Conservation (phyloP, 2,113 vertebrate genomes). For the human (Homo sapiens) region DNA sequence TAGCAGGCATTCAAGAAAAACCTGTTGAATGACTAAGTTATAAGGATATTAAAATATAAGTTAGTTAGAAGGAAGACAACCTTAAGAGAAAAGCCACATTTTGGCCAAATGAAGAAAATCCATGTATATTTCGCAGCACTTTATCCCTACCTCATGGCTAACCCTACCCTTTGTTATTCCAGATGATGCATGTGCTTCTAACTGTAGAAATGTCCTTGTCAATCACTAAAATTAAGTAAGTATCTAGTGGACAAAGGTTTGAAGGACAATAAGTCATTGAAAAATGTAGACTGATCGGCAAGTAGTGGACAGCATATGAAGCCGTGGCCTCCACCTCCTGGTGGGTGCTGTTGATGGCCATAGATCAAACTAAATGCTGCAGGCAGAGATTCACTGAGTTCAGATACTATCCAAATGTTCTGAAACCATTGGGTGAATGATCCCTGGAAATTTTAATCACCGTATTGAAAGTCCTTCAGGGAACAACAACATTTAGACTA, state of each 20-base stretch:
- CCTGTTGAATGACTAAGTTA: background rate
- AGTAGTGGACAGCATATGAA: background rate
- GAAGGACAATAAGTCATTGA: background rate
- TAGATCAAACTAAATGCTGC: background rate
- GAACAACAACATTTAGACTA: background rate
- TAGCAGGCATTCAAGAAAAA: background rate
- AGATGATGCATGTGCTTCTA: background rate
- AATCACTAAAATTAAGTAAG: constrained; percentile 2
- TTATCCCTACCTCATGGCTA: background rate
- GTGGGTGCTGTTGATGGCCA: background rate
- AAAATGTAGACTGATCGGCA: background rate
- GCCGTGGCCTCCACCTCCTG: background rate
- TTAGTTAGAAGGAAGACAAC: background rate
- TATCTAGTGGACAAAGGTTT: background rate
- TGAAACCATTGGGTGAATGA: background rate
- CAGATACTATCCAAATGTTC: background rate
- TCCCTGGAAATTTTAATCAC: constrained; percentile 33
- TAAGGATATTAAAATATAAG: background rate
- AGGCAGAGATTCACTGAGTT: background rate
- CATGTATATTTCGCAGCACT: background rate
- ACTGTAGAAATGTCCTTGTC: background rate
- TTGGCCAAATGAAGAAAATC: background rate
- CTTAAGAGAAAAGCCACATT: background rate
- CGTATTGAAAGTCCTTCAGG: background rate
- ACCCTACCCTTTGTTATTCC: background rate